Evolutionary conservation across 2,113 vertebrate genomes (phyloP).

Genomic region (Quiscalus mexicanus): DNA sequence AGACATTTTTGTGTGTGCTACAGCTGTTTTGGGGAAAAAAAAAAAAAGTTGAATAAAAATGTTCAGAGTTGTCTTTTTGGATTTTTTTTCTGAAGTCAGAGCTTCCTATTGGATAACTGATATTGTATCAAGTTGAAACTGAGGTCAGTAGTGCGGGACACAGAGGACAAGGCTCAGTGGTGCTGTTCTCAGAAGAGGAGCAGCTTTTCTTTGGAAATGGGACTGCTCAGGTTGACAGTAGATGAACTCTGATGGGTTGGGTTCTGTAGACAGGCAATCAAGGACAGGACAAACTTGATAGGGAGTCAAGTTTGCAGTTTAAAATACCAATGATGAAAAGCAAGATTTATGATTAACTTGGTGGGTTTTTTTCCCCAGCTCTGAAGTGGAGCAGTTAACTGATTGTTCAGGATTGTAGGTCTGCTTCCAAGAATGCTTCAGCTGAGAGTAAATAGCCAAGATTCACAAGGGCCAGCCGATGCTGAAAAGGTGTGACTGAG

Average conservation of each 20-base stretch:
- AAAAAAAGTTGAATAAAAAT: not conserved
- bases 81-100: not conserved
- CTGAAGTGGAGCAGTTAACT: not conserved
- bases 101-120: not conserved
- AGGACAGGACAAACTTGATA: not conserved
- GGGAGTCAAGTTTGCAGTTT: not conserved
- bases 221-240: not conserved
- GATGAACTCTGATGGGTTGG: not conserved
- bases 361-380: not conserved
- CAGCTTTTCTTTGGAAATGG: not conserved
- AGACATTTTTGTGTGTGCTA: constrained; percentile 35
- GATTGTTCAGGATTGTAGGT: not conserved
- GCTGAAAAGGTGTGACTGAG: not conserved
- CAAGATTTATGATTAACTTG: not conserved
- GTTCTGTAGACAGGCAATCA: not conserved
- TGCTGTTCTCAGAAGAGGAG: not conserved
- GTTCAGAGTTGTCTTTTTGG: not conserved
- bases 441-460: accelerated
- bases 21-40: not conserved
- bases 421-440: not conserved
- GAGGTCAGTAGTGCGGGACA: not conserved
- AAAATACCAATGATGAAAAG: not conserved
- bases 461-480: not conserved
- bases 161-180: not conserved
- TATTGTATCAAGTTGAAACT: not conserved